Evolutionary conservation across 2,888 invertebrate genomes (phyloP).

Genomic region (Poecilobothrus nobilitatus): DNA sequence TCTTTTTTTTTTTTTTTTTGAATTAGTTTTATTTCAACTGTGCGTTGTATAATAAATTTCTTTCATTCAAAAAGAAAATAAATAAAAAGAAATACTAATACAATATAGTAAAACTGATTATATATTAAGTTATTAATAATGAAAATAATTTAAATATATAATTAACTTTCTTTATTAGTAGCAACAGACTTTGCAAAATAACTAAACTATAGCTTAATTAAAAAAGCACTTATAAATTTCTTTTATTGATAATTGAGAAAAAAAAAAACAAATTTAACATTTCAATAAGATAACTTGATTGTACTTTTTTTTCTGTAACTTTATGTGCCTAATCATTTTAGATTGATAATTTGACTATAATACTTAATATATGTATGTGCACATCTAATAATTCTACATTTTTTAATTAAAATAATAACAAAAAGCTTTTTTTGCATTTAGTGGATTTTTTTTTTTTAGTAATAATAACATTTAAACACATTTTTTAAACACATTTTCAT

Average conservation of each 20-base stretch:
- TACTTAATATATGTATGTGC: constrained; percentile 6
- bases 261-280: neutral
- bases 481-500: constrained; percentile 25
- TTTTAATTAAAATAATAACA: constrained; percentile 3
- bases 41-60: neutral
- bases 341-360: constrained; percentile 3
- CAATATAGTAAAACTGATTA: neutral
- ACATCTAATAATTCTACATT: neutral
- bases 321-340: neutral
- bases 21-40: neutral
- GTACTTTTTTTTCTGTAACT: neutral
- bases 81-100: too few species aligned
- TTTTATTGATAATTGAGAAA: neutral
- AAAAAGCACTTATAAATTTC: neutral
- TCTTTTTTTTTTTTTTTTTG: too few species aligned
- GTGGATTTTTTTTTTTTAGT: neutral
- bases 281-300: neutral
- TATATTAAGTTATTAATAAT: neutral
- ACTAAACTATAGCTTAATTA: constrained; percentile 6
- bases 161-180: constrained; percentile 6
- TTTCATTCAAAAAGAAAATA: neutral
- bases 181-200: neutral
- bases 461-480: neutral
- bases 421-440: constrained; percentile 3
- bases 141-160: neutral